Conservation (phyloP, 1,140 invertebrate species). For the Mylabris phalerata region DNA sequence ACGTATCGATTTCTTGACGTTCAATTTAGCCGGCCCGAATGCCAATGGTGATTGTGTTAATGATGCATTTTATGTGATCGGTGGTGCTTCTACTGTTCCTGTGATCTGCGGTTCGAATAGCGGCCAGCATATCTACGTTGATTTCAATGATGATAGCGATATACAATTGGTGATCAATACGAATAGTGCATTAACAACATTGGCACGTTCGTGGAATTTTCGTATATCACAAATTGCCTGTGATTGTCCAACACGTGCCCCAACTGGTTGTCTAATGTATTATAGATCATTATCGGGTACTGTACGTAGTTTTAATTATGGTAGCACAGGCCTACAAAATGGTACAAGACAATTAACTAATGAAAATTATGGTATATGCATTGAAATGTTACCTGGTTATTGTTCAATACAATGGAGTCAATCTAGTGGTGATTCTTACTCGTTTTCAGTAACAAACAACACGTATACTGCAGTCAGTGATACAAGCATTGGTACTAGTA, state of each 20-base stretch:
- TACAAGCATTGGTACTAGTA: slow-evolving; percentile 49
- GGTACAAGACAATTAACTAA: slow-evolving; percentile 66
- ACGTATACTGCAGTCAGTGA: slow-evolving; percentile 31
- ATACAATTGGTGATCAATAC: slow-evolving; percentile 64
- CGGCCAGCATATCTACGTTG: slow-evolving; percentile 74
- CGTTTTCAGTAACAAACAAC: slow-evolving; percentile 64
- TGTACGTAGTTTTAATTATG: slow-evolving; percentile 74
- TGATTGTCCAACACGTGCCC: slow-evolving; percentile 57
- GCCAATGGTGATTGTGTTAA: slow-evolving; percentile 62
- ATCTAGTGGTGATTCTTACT: slow-evolving; percentile 48
- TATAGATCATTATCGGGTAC: slow-evolving; percentile 56
- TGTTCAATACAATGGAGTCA: slow-evolving; percentile 59
- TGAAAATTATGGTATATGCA: slow-evolving; percentile 69
- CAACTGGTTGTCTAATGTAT: slow-evolving; percentile 74
- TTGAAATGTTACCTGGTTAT: slow-evolving; percentile 58
- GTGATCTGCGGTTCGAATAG: slow-evolving; percentile 73
- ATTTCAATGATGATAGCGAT: slow-evolving; percentile 60
- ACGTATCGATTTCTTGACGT: slow-evolving; percentile 68
- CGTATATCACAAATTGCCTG: slow-evolving; percentile 68
- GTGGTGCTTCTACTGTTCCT: slow-evolving; percentile 54
- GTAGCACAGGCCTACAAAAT: slow-evolving; percentile 27
- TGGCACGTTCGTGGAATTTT: slow-evolving; percentile 68
- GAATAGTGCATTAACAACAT: slow-evolving; percentile 48
- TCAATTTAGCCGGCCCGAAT: slow-evolving; percentile 64
- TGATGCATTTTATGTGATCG: slow-evolving; percentile 63